phyloP scores from a whole-genome alignment of 2,888 invertebrate species.

The Ophion slaviceki region DNA sequence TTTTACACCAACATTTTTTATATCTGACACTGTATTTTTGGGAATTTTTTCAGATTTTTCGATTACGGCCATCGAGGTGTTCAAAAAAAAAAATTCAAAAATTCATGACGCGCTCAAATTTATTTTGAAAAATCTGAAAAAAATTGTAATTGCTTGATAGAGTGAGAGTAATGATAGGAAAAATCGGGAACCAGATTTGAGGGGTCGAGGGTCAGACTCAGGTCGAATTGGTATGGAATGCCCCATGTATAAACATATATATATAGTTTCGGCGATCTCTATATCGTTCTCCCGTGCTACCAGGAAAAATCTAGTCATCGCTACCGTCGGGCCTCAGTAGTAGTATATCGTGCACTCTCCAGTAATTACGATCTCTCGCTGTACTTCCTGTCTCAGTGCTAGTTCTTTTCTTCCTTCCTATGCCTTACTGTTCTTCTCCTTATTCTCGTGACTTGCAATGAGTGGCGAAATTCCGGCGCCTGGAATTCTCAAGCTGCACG shows the following conservation, averaged over 20 bases:
- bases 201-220: too few relatives aligned
- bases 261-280: not conserved
- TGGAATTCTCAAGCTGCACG: not conserved
- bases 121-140: too few relatives aligned
- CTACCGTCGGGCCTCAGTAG: slow-evolving; percentile 17
- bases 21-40: too few relatives aligned
- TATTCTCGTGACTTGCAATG: not conserved
- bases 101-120: too few relatives aligned
- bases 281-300: slow-evolving; percentile 9
- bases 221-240: too few relatives aligned
- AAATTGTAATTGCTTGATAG: too few relatives aligned
- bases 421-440: not conserved
- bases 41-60: too few relatives aligned
- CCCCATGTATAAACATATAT: not conserved
- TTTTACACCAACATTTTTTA: too few relatives aligned
- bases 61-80: too few relatives aligned
- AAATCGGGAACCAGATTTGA: too few relatives aligned
- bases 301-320: slow-evolving; percentile 60
- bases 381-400: slow-evolving; percentile 1
- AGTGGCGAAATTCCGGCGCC: not conserved
- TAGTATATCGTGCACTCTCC: not conserved
- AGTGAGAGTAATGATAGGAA: too few relatives aligned
- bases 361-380: slow-evolving; percentile 52
- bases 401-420: slow-evolving; percentile 19
- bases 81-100: too few relatives aligned